Conservation (phyloP, 2,888 invertebrate species). For the Lasioglossum lativentre region DNA sequence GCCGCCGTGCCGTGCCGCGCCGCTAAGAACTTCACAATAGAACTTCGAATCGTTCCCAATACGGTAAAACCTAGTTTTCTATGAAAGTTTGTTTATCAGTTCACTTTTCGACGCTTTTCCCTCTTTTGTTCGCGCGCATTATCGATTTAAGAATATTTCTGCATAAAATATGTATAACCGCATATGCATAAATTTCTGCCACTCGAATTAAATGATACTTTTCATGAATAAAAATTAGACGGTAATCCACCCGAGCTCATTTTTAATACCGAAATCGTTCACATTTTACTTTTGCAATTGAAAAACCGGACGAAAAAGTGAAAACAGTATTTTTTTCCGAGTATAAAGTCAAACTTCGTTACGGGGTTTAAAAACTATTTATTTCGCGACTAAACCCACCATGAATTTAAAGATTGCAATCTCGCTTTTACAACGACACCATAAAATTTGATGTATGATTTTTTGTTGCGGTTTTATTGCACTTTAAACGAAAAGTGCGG, state of each 20-base stretch:
- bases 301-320: background rate
- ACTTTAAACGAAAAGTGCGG: background rate
- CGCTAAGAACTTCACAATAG: conserved; percentile 17
- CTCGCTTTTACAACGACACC: background rate
- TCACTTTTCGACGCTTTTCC: background rate
- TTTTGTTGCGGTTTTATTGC: conserved; percentile 9
- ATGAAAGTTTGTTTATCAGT: conserved; percentile 26
- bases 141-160: background rate
- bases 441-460: background rate
- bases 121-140: background rate
- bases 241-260: background rate
- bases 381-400: background rate
- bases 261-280: background rate
- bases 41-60: conserved; percentile 24
- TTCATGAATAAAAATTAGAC: background rate
- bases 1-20: background rate
- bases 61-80: conserved; percentile 38
- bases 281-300: background rate
- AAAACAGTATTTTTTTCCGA: background rate
- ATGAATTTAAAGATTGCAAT: background rate
- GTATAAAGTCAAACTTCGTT: background rate
- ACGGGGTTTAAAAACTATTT: background rate
- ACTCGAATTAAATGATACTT: background rate
- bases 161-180: background rate
- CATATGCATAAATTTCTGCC: background rate